phyloP scores from a whole-genome alignment of 2,888 invertebrate genomes.

The Cacoxenus indagator region DNA sequence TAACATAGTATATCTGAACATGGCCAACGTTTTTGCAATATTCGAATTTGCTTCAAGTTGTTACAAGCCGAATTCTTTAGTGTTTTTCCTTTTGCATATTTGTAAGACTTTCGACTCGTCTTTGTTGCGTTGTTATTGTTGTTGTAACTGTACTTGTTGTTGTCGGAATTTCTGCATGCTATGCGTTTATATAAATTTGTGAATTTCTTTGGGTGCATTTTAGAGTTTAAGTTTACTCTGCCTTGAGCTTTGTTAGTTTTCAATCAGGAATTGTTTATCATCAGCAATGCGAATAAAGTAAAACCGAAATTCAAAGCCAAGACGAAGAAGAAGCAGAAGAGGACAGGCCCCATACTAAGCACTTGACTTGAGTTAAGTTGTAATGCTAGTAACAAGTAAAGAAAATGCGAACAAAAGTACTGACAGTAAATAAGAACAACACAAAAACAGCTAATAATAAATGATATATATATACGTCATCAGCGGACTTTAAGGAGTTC shows the following conservation, averaged over 20 bases:
- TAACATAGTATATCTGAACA: no score
- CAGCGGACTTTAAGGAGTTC: no score
- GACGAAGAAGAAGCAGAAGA: not conserved
- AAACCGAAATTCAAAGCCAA: not conserved
- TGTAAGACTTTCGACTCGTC: conserved; percentile 22
- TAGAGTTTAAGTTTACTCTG: conserved; percentile 45
- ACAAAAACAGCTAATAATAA: no score
- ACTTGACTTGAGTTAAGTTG: no score
- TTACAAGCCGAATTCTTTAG: no score
- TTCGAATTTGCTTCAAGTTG: no score
- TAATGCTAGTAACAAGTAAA: no score
- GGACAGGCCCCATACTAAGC: not conserved
- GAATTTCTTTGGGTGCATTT: conserved; percentile 43
- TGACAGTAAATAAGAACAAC: no score
- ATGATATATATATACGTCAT: no score
- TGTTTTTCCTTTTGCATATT: no score
- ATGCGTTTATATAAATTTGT: not conserved
- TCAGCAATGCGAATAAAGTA: not conserved
- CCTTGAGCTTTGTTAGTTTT: conserved; percentile 58
- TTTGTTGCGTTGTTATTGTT: conserved; percentile 1
- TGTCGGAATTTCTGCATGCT: not conserved
- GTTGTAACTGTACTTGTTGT: conserved; percentile 20
- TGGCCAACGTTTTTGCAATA: no score
- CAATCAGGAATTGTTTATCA: conserved; percentile 57
- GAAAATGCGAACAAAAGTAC: no score